A percentile compares a stretch with the other conserved stretches of the same genome.
Evolutionary conservation across 2,113 vertebrate genomes (phyloP).

Genomic region (Cololabis saira): DNA sequence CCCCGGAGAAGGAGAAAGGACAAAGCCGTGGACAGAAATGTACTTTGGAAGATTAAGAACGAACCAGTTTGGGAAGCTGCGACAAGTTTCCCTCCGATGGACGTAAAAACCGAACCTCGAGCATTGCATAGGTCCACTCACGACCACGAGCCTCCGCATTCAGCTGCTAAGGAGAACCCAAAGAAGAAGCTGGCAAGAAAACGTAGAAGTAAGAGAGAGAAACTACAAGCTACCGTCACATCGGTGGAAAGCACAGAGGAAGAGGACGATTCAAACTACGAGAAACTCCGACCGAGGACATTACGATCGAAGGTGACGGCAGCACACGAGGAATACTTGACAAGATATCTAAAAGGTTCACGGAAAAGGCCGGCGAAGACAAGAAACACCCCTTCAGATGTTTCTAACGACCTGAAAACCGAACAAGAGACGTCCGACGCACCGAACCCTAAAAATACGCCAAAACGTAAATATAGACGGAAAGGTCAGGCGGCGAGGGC

Average conservation of each 20-base stretch:
- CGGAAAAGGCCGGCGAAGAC: neutral
- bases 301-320: neutral
- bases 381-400: neutral
- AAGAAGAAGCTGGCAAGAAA: neutral
- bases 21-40: no score
- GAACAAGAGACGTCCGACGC: no score
- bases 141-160: no score
- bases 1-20: neutral
- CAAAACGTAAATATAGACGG: no score
- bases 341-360: neutral
- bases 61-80: neutral
- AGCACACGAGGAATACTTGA: neutral
- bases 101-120: neutral
- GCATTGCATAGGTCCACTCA: no score
- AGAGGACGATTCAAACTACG: neutral
- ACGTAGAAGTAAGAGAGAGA: no score
- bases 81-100: neutral
- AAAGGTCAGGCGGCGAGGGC: neutral
- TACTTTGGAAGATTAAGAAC: neutral
- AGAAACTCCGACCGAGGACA: neutral
- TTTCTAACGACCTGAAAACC: no score
- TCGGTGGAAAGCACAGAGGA: neutral
- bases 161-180: neutral
- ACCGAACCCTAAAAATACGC: no score
- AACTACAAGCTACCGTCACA: no score